Percentiles rank a stretch among this genome's conserved stretches.
phyloP scores from a whole-genome alignment of 2,797 vertebrate genomes.

The Gallirallus australis region DNA sequence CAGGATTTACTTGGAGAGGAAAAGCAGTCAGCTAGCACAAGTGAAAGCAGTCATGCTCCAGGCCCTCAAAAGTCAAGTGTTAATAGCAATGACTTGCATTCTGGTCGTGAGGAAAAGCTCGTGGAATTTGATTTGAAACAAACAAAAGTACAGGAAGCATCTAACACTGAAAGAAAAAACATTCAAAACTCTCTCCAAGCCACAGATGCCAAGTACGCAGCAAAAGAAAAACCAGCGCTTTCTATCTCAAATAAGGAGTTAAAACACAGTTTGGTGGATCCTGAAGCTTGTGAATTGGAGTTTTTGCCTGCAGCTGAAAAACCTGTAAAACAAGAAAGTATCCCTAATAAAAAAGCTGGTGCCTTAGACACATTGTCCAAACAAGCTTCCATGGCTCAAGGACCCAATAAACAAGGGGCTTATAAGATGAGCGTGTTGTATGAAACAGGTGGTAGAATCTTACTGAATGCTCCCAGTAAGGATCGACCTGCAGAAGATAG shows the following conservation, averaged over 20 bases:
- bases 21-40: constrained; percentile 37
- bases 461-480: neutral
- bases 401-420: constrained; percentile 18
- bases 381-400: constrained; percentile 38
- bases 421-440: neutral
- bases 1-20: constrained; percentile 64
- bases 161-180: constrained; percentile 17
- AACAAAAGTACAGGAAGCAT: constrained; percentile 9
- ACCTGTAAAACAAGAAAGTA: constrained; percentile 44
- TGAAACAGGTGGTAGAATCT: constrained; percentile 1
- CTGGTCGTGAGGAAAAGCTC: constrained; percentile 48
- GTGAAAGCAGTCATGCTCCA: neutral
- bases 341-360: constrained; percentile 50
- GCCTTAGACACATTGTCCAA: constrained; percentile 44
- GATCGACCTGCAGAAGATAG: constrained; percentile 47
- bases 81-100: neutral
- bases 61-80: constrained; percentile 42
- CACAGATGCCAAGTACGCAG: constrained; percentile 7
- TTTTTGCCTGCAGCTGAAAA: constrained; percentile 55
- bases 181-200: constrained; percentile 21
- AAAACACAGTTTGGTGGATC: constrained; percentile 24
- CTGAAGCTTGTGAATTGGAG: neutral
- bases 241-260: constrained; percentile 31
- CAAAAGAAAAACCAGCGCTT: constrained; percentile 43
- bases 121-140: constrained; percentile 67